Conservation (phyloP, 1,140 invertebrate species). For the Hypothenemus hampei region DNA sequence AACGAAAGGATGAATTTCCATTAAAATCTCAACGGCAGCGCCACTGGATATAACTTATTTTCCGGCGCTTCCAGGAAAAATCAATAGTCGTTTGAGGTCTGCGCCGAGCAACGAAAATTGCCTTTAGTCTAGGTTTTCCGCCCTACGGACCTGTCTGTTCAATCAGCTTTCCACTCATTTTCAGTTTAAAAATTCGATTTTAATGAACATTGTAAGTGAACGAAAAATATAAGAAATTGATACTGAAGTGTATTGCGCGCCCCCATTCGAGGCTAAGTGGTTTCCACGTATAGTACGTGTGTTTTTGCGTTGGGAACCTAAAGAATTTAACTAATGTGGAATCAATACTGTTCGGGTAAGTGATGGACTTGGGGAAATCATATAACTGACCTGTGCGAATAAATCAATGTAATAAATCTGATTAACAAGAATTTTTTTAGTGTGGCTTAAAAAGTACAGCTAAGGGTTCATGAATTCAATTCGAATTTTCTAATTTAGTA, state of each 20-base stretch:
- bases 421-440: conserved; percentile 21
- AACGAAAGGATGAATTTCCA: too few species aligned
- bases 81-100: conserved; percentile 28
- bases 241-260: too few species aligned
- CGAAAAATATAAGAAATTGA: too few species aligned
- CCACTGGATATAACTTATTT: conserved; percentile 25
- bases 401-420: too few species aligned
- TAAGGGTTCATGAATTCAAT: too few species aligned
- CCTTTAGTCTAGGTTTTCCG: conserved; percentile 23
- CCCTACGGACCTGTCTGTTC: conserved; percentile 3
- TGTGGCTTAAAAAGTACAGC: too few species aligned
- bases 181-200: too few species aligned
- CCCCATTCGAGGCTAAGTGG: too few species aligned
- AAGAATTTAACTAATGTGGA: conserved; percentile 29
- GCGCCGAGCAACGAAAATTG: conserved; percentile 20
- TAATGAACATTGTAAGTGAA: too few species aligned
- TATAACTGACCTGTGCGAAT: conserved; percentile 27
- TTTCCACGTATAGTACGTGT: too few species aligned
- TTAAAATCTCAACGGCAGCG: too few species aligned
- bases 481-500: too few species aligned
- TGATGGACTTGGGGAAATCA: conserved; percentile 16
- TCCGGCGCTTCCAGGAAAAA: conserved; percentile 28
- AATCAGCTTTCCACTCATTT: background rate
- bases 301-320: conserved; percentile 13
- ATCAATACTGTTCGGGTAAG: conserved; percentile 31